Evolutionary conservation across 1,140 invertebrate genomes (phyloP).

Genomic region (Drosophila carrolli): DNA sequence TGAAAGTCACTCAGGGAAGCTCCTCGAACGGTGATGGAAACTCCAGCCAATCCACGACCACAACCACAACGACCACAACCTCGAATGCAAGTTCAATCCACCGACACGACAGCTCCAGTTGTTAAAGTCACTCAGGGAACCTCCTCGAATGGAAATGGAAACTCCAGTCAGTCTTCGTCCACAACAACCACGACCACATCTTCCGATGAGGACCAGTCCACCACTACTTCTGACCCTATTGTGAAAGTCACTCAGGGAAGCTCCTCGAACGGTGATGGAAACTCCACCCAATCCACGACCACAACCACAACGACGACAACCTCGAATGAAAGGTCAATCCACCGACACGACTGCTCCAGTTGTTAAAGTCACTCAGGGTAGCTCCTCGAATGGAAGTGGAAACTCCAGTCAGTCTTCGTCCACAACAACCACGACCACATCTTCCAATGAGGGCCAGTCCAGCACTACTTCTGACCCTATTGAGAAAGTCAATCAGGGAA

Average conservation of each 20-base stretch:
- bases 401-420: too few relatives aligned
- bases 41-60: too few relatives aligned
- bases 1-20: background rate
- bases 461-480: background rate
- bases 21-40: too few relatives aligned
- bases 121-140: background rate
- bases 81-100: background rate
- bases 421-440: constrained; percentile 2
- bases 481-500: background rate
- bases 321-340: background rate
- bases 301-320: too few relatives aligned
- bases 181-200: too few relatives aligned
- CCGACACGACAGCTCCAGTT: background rate
- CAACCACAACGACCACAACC: background rate
- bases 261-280: background rate
- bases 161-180: too few relatives aligned
- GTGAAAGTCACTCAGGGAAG: background rate
- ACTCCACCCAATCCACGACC: background rate
- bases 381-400: background rate
- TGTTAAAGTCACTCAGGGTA: background rate
- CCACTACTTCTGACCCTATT: constrained; percentile 2
- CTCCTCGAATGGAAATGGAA: background rate
- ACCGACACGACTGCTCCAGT: background rate
- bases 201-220: too few relatives aligned
- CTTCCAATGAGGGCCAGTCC: constrained; percentile 5